Evolutionary conservation across 1,140 invertebrate genomes (phyloP).

Genomic region (Monochamus saltuarius): DNA sequence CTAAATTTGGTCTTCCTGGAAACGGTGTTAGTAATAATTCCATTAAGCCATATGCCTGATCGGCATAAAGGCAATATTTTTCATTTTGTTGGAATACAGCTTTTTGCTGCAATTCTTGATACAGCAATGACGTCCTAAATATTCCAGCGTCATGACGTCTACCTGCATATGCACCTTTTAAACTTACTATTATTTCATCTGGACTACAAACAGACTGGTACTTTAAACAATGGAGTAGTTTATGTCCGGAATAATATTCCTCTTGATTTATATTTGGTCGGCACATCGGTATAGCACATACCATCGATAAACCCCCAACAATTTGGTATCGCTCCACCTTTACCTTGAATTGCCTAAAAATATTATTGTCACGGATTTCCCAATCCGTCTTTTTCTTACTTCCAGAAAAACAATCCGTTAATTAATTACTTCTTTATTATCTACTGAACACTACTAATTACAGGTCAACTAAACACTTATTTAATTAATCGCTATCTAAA

Average conservation of each 20-base stretch:
- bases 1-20: background rate
- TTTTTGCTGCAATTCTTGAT: slow-evolving; percentile 21
- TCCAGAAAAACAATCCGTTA: too few species aligned
- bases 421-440: too few species aligned
- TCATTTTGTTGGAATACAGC: slow-evolving; percentile 20
- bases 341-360: slow-evolving; percentile 17
- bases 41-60: slow-evolving; percentile 24
- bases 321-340: slow-evolving; percentile 24
- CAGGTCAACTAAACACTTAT: too few species aligned
- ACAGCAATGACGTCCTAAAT: slow-evolving; percentile 24
- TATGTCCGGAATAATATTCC: slow-evolving; percentile 34
- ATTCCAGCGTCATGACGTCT: slow-evolving; percentile 35
- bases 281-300: slow-evolving; percentile 29
- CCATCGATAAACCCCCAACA: slow-evolving; percentile 38
- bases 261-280: slow-evolving; percentile 28
- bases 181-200: slow-evolving; percentile 30
- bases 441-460: too few species aligned
- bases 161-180: slow-evolving; percentile 23
- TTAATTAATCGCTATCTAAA: too few species aligned
- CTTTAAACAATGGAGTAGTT: slow-evolving; percentile 29
- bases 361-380: too few species aligned
- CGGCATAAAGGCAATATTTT: slow-evolving; percentile 30
- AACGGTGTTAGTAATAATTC: slow-evolving; percentile 23
- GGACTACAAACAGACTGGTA: slow-evolving; percentile 34
- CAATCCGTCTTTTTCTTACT: too few species aligned